Percentiles rank a stretch among this genome's conserved stretches.
Evolutionary conservation across 2,888 invertebrate genomes (phyloP).

Genomic region (Halocaridina rubra): DNA sequence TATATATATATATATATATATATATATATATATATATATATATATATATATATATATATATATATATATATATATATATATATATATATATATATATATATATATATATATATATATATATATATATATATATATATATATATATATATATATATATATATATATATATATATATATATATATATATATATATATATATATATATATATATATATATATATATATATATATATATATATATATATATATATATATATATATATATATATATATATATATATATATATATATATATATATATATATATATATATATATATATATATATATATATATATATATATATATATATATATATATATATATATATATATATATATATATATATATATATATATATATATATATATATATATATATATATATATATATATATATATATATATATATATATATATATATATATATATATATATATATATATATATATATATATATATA

Average conservation of each 20-base stretch:
- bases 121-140: background rate
- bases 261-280: background rate
- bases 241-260: background rate
- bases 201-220: background rate
- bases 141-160: background rate
- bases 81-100: background rate
- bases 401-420: background rate
- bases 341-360: conserved; percentile 2
- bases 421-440: background rate
- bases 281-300: background rate
- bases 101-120: background rate
- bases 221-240: background rate
- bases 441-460: conserved; percentile 16
- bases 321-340: conserved; percentile 19
- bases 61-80: background rate
- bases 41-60: background rate
- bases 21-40: background rate
- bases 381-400: background rate
- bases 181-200: background rate
- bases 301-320: conserved; percentile 15
- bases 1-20: background rate
- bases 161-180: background rate
- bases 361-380: background rate
- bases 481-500: background rate
- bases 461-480: conserved; percentile 13